phyloP scores from a whole-genome alignment of 2,113 vertebrate species.

The Gadus macrocephalus region DNA sequence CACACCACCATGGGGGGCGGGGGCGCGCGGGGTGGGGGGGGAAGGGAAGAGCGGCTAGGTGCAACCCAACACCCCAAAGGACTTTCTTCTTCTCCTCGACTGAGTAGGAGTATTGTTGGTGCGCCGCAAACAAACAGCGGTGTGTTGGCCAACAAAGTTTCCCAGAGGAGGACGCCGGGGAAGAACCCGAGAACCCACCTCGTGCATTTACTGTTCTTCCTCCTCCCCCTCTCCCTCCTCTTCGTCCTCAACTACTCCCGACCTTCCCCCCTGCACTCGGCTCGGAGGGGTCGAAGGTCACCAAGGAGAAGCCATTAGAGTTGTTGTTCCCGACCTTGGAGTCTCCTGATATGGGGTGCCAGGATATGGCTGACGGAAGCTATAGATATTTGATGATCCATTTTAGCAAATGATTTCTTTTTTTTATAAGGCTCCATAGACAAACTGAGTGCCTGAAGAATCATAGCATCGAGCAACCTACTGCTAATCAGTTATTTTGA shows the following conservation, averaged over 20 bases:
- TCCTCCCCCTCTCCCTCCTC: slow-evolving; percentile 15
- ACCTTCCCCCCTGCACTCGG: slow-evolving; percentile 11
- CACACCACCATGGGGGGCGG: too few species aligned
- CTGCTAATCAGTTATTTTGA: too few species aligned
- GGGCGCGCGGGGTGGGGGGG: neutral
- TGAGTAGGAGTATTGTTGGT: slow-evolving; percentile 52
- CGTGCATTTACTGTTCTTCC: neutral
- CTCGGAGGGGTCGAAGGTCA: slow-evolving; percentile 23
- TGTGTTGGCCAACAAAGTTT: slow-evolving; percentile 46
- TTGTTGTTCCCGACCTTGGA: too few species aligned
- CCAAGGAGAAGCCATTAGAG: neutral
- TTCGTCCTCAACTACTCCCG: slow-evolving; percentile 10
- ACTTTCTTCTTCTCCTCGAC: slow-evolving; percentile 20
- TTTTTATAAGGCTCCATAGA: too few species aligned
- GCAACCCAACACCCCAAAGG: slow-evolving; percentile 44
- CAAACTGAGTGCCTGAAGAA: too few species aligned
- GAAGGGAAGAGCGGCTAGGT: slow-evolving; percentile 38
- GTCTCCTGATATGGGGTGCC: too few species aligned
- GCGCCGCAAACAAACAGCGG: slow-evolving; percentile 43
- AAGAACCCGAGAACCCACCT: slow-evolving; percentile 15
- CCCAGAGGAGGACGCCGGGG: slow-evolving; percentile 30
- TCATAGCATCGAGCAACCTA: too few species aligned
- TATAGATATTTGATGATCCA: too few species aligned
- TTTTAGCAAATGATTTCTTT: too few species aligned
- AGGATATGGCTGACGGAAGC: too few species aligned